These are phyloP conservation scores for Syndactyla subalaris DNA, from an alignment of 2,797 vertebrate genomes.

Conservation along the genomic window DNA sequence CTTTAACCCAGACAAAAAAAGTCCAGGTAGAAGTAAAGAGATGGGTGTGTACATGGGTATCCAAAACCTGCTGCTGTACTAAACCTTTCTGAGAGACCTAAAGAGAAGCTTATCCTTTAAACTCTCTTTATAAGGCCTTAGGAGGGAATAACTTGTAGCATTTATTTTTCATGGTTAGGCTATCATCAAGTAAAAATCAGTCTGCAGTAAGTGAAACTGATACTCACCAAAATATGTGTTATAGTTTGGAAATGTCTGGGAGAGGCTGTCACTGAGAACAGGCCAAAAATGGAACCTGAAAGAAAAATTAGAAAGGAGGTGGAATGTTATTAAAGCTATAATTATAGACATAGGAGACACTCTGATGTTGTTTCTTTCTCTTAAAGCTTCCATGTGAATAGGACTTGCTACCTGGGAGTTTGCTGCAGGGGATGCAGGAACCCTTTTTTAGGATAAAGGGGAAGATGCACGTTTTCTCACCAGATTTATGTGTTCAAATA, in stretches of 20 bases:
- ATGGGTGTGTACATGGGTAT: not conserved
- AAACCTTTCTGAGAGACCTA: not conserved
- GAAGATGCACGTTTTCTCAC: not conserved
- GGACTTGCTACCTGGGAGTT: not conserved
- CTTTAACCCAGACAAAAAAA: not conserved
- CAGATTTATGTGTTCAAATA: not conserved
- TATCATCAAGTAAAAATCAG: not conserved
- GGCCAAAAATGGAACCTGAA: constrained; percentile 1
- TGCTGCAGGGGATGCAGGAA: not conserved
- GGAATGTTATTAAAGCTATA: constrained; percentile 41
- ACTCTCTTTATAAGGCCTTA: not conserved
- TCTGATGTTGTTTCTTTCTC: not conserved
- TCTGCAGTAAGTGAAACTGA: not conserved
- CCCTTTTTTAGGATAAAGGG: not conserved
- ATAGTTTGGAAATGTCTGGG: not conserved
- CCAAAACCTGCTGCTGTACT: not conserved
- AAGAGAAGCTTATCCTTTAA: not conserved
- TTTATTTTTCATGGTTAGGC: not conserved
- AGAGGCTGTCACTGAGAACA: constrained; percentile 15
- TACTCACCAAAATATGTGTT: not conserved
- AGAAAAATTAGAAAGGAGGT: not conserved
- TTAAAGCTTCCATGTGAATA: not conserved
- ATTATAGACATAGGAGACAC: not conserved
- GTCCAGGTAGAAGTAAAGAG: not conserved
- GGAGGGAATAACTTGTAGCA: not conserved